These are phyloP conservation scores for Oscheius onirici DNA, from an alignment of 2,888 invertebrate species.

Conservation along the genomic window DNA sequence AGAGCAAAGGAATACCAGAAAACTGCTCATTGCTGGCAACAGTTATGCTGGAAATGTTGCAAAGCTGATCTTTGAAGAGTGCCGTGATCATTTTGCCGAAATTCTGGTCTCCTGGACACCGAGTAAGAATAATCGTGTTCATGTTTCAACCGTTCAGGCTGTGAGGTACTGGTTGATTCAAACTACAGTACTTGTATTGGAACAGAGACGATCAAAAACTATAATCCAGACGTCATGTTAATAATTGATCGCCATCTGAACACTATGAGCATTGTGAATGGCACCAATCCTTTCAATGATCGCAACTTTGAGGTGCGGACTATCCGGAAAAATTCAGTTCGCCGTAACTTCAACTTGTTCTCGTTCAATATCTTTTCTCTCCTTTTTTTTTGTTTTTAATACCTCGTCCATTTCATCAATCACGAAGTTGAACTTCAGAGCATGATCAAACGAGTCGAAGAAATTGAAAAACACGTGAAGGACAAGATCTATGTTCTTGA, in stretches of 20 bases:
- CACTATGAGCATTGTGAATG: neutral
- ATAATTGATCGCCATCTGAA: neutral
- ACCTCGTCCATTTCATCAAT: no score
- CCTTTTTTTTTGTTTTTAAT: no score
- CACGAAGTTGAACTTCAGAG: no score
- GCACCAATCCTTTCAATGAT: constrained; percentile 8
- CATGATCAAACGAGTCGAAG: neutral
- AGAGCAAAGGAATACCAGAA: neutral
- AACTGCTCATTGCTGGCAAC: constrained; percentile 5
- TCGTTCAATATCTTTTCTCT: no score
- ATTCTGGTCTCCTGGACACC: neutral
- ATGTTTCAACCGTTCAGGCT: neutral
- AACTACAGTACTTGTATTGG: neutral
- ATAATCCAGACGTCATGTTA: constrained; percentile 1
- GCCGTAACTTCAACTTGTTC: no score
- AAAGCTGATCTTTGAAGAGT: neutral
- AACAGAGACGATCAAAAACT: neutral
- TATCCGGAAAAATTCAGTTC: no score
- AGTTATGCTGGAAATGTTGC: constrained; percentile 2
- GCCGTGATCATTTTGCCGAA: neutral
- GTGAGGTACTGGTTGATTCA: neutral
- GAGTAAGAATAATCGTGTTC: no score
- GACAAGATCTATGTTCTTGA: neutral
- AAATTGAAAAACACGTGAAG: neutral
- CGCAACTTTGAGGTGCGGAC: neutral